Evolutionary conservation across 2,113 vertebrate species (phyloP).

Genomic region (Lutjanus erythropterus): DNA sequence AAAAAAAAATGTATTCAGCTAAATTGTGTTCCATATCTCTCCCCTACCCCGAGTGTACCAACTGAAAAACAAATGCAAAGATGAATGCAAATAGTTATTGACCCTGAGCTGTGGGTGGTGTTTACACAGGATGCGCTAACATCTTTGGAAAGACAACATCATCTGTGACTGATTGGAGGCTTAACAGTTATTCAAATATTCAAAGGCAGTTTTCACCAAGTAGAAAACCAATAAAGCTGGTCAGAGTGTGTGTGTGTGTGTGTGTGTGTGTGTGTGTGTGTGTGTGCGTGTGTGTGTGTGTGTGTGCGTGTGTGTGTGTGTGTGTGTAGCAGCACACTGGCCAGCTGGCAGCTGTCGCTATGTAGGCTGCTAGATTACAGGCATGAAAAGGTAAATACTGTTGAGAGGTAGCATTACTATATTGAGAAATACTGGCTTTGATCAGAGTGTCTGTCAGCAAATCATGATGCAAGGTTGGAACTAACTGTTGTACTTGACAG

Average conservation of each 20-base stretch:
- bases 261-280: too few relatives aligned
- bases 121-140: conserved; percentile 29
- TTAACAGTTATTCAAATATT: conserved; percentile 44
- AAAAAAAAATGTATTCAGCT: conserved; percentile 2
- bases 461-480: neutral
- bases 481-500: neutral
- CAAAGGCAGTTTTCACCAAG: conserved; percentile 32
- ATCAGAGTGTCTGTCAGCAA: neutral
- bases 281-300: too few relatives aligned
- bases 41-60: too few relatives aligned
- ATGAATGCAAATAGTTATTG: neutral
- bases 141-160: conserved; percentile 38
- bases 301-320: too few relatives aligned
- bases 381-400: neutral
- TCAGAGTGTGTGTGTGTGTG: conserved; percentile 9
- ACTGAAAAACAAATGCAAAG: too few relatives aligned
- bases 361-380: conserved; percentile 1
- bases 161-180: conserved; percentile 34
- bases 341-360: neutral
- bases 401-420: neutral
- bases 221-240: conserved; percentile 39
- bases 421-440: neutral
- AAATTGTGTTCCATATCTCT: neutral
- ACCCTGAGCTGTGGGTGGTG: conserved; percentile 21
- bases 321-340: neutral